Percentiles rank a stretch among this genome's conserved stretches.
phyloP scores from a whole-genome alignment of 2,888 invertebrate species.

The Eueremaeus valkanovi region DNA sequence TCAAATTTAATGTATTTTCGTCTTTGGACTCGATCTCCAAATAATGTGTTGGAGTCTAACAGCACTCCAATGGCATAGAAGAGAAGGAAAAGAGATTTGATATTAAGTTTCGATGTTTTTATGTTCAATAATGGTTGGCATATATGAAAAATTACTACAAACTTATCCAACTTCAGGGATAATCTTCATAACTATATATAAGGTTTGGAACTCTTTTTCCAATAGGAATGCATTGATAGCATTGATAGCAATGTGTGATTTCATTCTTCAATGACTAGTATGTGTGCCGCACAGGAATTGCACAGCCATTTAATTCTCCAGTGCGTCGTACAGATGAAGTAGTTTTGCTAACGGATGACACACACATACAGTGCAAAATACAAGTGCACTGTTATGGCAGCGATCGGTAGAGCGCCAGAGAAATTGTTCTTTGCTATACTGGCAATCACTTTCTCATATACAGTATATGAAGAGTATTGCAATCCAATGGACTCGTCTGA shows the following conservation, averaged over 20 bases:
- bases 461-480: too few relatives aligned
- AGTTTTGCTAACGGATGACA: neutral
- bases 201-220: too few relatives aligned
- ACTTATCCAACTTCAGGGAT: conserved; percentile 12
- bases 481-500: too few relatives aligned
- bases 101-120: conserved; percentile 6
- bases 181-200: neutral
- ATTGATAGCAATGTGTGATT: neutral
- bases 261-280: neutral
- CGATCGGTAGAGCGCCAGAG: too few relatives aligned
- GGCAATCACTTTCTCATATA: too few relatives aligned
- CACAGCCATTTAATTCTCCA: conserved; percentile 5
- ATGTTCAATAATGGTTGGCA: neutral
- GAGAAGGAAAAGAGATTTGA: neutral
- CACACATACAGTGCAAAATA: too few relatives aligned
- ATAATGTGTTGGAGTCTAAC: neutral
- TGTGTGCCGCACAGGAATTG: conserved; percentile 2
- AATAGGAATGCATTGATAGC: neutral
- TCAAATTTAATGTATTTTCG: too few relatives aligned
- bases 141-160: conserved; percentile 19
- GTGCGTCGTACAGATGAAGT: neutral
- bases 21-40: too few relatives aligned
- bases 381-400: too few relatives aligned
- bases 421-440: too few relatives aligned
- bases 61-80: neutral